Evolutionary conservation across 1,140 invertebrate genomes (phyloP), one percentile per base, ranked within the genome.

Genomic region (Stenopsyche tienmushanensis): DNA sequence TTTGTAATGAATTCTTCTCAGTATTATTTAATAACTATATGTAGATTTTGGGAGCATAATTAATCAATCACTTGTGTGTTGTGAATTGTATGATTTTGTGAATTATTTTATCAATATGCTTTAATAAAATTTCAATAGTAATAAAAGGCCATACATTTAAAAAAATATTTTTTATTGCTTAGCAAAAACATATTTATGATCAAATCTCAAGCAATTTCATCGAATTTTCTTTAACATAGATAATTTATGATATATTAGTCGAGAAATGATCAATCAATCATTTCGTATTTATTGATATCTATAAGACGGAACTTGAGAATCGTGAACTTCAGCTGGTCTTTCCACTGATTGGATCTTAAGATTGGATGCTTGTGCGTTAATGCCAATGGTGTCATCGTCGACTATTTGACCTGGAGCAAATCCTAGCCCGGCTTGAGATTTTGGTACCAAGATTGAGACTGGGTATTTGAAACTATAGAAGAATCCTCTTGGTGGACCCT

Each of bases 401-500:
- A 80, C 74, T 8, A 74, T 57, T 29, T 72, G 60, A 26, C 69
- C 65, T 7, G 74, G 34, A 29, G 66, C 67, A 18, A 63, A 64
- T 23, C 72, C 72, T 20, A 72, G 72, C 62, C 73, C 72, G 1
- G 74, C 70, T 3, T 76, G 76, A 62, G 74, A 75, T 72, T 83
- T 83, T 20, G 77, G 73, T 3, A 79, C 78, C 39, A 84, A 81
- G 55, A 83, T 80, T 49, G 81, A 84, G 8, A 85, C 85, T 26
- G 85, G 85, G 73, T 87, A 87, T 66, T 84, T 82, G 76, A 84
- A 85, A 63, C 79, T 83, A 72, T 87, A 87, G 80, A 85, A 87
- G 78, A 87, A 87, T 54, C 85, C 86, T 73, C 82, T 83, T 34
- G 86, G 85, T 24, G 84, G 84, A n/a, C 85, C 85, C 65, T 80